Base-by-base conservation (phyloP, 53 echinoderm and acorn worm species). In the Patiria pectinifera region DNA sequence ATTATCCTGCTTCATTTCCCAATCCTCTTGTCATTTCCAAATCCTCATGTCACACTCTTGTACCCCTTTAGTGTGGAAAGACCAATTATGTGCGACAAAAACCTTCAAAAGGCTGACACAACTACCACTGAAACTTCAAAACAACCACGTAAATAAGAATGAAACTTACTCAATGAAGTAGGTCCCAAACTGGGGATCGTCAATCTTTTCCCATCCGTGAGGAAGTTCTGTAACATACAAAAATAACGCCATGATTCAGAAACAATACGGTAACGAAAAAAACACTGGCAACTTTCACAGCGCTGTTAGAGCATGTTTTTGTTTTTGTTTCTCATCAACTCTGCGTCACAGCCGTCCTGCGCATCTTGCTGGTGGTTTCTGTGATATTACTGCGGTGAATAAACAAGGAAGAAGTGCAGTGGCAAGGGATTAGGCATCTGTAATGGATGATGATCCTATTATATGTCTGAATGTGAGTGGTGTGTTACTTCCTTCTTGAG, bases 151-250 rank as follows among this genome's bases (percentile, higher is more conserved):
- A 11, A 22, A 43, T 18, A 61, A 83, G 11, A 26, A n/a, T 19
- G 66, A 22, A 86, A 96, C 97, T 95, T 93, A 97, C 97, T 97
- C 97, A 91, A 97, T 97, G 91, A 82, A 97, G 53, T 97, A 97
- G 12, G 92, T 91, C 44, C 97, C 97, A 85, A 94, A 97, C 66
- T 97, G 97, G 15, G 97, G 97, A 86, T 97, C 97, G 2, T 97
- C 95, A 19, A 97, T 97, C 91, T 96, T 97, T 71, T 97, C 97
- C 97, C 97, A 97, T 9, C 97, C 97, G 82, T 96, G 92, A 60
- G 97, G 97, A 88, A 97, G 93, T 91, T 96, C 97, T 97, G 89
- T 44, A 92, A 93, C 53, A 24, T n/a, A 82, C 71, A 92, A 88
- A 47, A 53, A 53, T 53, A 53, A 85, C n/a, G 15, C 25, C 74